These are phyloP conservation scores for Callyntrura sp. DNA, from an alignment of 2,888 invertebrate genomes.

Conservation along the genomic window DNA sequence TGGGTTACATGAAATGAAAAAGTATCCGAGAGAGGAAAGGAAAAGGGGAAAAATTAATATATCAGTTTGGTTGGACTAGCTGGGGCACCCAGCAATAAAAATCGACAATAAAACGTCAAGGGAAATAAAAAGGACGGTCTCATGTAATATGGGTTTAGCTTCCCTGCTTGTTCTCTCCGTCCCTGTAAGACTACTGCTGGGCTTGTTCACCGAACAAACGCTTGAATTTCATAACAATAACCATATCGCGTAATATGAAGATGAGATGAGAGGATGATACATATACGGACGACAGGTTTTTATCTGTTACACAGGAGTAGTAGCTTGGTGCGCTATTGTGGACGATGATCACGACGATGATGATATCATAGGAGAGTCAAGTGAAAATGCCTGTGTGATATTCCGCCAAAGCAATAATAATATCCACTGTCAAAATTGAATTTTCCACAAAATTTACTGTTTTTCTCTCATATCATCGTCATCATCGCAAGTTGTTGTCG, in stretches of 20 bases:
- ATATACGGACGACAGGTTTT: not conserved
- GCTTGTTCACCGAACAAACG: not conserved
- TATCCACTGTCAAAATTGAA: conserved; percentile 77
- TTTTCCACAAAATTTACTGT: conserved; percentile 76
- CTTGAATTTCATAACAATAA: conserved; percentile 69
- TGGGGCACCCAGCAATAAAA: conserved; percentile 68
- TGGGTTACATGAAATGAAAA: conserved; percentile 64
- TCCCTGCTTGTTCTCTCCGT: not conserved
- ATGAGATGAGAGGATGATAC: conserved; percentile 29
- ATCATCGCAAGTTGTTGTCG: conserved; percentile 44
- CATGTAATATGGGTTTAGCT: conserved; percentile 43
- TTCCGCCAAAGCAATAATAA: conserved; percentile 52
- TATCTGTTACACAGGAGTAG: conserved; percentile 4
- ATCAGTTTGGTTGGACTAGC: conserved; percentile 64
- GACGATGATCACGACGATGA: not conserved
- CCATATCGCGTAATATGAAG: conserved; percentile 42
- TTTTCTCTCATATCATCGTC: conserved; percentile 53
- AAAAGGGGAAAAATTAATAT: conserved; percentile 76
- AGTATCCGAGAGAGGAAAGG: conserved; percentile 29
- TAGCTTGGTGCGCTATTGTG: not conserved
- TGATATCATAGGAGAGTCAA: conserved; percentile 53
- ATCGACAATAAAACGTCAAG: conserved; percentile 75
- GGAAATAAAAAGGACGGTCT: conserved; percentile 62
- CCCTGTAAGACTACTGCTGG: not conserved
- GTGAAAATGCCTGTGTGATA: conserved; percentile 58